Evolutionary conservation across 1,140 invertebrate species (phyloP).

Genomic region (Drosophila virilis): DNA sequence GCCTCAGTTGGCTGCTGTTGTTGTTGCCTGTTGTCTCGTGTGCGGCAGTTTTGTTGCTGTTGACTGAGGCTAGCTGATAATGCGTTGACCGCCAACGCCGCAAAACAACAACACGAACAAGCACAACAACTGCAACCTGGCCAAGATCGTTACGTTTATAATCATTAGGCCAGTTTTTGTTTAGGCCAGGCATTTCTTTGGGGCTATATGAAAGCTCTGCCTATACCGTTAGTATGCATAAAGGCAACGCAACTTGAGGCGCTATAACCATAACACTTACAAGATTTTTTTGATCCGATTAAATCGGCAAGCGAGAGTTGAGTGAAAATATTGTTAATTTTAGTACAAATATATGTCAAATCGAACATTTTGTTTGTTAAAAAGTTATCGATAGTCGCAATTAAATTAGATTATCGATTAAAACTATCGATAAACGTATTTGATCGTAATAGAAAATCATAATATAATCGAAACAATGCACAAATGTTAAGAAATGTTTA

Average conservation of each 20-base stretch:
- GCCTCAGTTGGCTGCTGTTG: slow-evolving; percentile 27
- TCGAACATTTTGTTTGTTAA: too few species aligned
- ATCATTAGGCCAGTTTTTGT: slow-evolving; percentile 66
- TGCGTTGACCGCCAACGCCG: slow-evolving; percentile 80
- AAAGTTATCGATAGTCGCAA: neutral
- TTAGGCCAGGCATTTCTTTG: slow-evolving; percentile 42
- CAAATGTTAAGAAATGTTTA: too few species aligned
- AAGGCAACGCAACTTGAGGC: slow-evolving; percentile 51
- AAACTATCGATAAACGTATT: too few species aligned
- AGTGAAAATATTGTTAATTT: slow-evolving; percentile 5
- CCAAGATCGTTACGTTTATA: slow-evolving; percentile 77
- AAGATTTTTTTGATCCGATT: slow-evolving; percentile 4
- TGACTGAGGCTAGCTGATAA: slow-evolving; percentile 58
- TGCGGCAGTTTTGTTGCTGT: slow-evolving; percentile 54
- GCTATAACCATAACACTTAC: slow-evolving; percentile 18
- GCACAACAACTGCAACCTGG: slow-evolving; percentile 19
- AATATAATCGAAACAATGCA: too few species aligned
- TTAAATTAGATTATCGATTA: too few species aligned
- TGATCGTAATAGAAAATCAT: too few species aligned
- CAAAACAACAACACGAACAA: slow-evolving; percentile 34
- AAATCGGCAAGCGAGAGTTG: slow-evolving; percentile 5
- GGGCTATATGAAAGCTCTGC: slow-evolving; percentile 69
- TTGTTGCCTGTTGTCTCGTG: slow-evolving; percentile 47
- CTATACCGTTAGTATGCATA: slow-evolving; percentile 59
- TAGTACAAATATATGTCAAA: too few species aligned